phyloP scores from a whole-genome alignment of 2,888 invertebrate genomes.

The Campaea margaritaria region DNA sequence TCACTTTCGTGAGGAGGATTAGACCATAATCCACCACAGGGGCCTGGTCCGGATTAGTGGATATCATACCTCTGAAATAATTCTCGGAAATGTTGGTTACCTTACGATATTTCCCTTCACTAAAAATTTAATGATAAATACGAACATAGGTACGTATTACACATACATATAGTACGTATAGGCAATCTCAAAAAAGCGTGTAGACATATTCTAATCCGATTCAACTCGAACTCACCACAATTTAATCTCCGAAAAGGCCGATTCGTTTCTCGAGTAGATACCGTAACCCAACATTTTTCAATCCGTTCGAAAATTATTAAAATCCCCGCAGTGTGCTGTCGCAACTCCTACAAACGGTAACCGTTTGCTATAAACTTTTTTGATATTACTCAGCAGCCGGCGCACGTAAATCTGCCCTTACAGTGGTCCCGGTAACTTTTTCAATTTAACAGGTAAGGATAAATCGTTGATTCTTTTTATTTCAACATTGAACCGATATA shows the following conservation, averaged over 20 bases:
- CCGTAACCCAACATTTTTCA: constrained; percentile 53
- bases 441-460: constrained; percentile 85
- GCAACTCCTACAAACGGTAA: constrained; percentile 56
- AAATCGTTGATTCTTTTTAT: constrained; percentile 85
- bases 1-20: too few species aligned
- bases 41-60: too few species aligned
- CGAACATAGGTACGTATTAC: too few species aligned
- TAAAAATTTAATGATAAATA: too few species aligned
- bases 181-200: too few species aligned
- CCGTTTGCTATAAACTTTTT: constrained; percentile 80
- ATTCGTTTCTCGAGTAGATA: constrained; percentile 34
- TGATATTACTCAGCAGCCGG: constrained; percentile 81
- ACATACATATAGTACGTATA: too few species aligned
- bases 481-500: constrained; percentile 83
- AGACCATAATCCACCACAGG: too few species aligned
- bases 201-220: constrained; percentile 10
- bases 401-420: constrained; percentile 82
- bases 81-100: too few species aligned
- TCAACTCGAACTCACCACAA: constrained; percentile 18
- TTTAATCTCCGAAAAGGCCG: constrained; percentile 30
- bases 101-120: too few species aligned
- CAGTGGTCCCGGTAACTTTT: constrained; percentile 82
- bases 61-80: too few species aligned
- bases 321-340: constrained; percentile 60
- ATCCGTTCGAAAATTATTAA: constrained; percentile 72